A percentile compares a stretch with the other conserved stretches of the same genome.
These are phyloP conservation scores for Bellardia pandia DNA, from an alignment of 2,888 invertebrate species.

Conservation along the genomic window DNA sequence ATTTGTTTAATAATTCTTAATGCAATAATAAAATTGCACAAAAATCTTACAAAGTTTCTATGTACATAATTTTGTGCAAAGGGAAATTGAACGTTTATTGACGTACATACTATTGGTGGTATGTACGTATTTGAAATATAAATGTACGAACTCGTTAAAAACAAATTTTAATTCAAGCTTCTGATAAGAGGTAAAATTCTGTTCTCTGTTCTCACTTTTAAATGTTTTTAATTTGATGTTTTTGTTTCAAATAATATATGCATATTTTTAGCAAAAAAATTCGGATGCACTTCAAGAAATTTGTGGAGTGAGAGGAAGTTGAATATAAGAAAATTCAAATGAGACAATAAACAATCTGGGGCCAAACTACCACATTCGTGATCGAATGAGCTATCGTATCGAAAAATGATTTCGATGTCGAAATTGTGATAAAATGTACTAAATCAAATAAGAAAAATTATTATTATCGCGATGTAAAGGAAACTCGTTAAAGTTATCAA, in stretches of 20 bases:
- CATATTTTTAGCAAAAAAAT: constrained; percentile 1
- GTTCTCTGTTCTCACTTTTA: neutral
- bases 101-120: neutral
- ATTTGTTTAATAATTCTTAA: neutral
- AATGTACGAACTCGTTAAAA: constrained; percentile 5
- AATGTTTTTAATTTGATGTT: constrained; percentile 25
- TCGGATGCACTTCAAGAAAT: constrained; percentile 2
- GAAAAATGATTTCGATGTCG: no score
- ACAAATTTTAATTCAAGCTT: constrained; percentile 8
- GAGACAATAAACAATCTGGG: no score
- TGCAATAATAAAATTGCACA: neutral
- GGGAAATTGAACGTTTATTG: neutral
- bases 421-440: no score
- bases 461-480: no score
- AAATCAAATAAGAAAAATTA: no score
- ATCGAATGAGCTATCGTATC: no score
- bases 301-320: neutral
- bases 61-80: neutral
- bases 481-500: no score
- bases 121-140: neutral
- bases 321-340: no score
- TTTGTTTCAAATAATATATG: neutral
- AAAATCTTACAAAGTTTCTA: neutral
- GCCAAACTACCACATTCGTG: no score
- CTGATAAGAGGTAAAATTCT: constrained; percentile 40